These are phyloP conservation scores for Trinectes maculatus DNA, from an alignment of 2,113 vertebrate species.

Conservation along the genomic window DNA sequence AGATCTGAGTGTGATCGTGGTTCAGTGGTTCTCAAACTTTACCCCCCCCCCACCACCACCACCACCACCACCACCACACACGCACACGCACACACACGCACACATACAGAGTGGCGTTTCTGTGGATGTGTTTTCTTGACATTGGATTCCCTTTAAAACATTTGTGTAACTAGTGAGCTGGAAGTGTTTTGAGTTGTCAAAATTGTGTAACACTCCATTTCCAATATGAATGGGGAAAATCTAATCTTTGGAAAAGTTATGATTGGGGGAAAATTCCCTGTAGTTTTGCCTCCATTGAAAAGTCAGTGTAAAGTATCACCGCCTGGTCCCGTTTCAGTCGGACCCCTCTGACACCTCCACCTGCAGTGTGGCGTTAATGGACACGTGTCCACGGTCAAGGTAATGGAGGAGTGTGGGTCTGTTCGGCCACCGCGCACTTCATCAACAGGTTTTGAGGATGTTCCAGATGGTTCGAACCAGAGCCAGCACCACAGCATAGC, in stretches of 20 bases:
- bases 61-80: too few species aligned
- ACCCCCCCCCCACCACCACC: slow-evolving; percentile 2
- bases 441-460: slow-evolving; percentile 64
- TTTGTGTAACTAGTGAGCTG: too few species aligned
- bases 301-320: slow-evolving; percentile 17
- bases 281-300: not conserved
- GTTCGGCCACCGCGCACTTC: slow-evolving; percentile 9
- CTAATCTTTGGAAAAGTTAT: too few species aligned
- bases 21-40: not conserved
- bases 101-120: not conserved
- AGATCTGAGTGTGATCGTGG: not conserved
- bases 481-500: slow-evolving; percentile 8
- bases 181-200: too few species aligned
- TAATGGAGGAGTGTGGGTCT: not conserved
- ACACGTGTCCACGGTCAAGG: not conserved
- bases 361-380: slow-evolving; percentile 36
- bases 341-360: slow-evolving; percentile 11
- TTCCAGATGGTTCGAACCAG: slow-evolving; percentile 45
- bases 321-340: slow-evolving; percentile 20
- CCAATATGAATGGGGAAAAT: too few species aligned
- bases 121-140: too few species aligned
- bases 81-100: not conserved
- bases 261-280: not conserved
- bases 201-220: not conserved
- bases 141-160: too few species aligned